A percentile compares a stretch with the other conserved stretches of the same genome.
These are phyloP conservation scores for Protophormia terraenovae DNA, from an alignment of 2,888 invertebrate genomes.

Conservation along the genomic window DNA sequence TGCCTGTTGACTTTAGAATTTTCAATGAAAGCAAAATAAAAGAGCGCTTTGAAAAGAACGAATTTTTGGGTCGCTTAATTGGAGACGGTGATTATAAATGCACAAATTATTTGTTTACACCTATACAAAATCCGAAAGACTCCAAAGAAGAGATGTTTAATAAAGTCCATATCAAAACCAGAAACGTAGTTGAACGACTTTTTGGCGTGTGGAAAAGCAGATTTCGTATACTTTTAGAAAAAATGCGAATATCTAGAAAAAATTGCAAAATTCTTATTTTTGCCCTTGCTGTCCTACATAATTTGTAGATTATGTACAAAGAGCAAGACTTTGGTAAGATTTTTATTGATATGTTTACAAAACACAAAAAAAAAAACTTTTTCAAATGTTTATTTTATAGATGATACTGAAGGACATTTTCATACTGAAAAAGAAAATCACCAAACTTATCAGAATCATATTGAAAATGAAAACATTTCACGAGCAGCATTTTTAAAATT, in stretches of 20 bases:
- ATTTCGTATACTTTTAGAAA: constrained; percentile 14
- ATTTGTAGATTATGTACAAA: constrained; percentile 14
- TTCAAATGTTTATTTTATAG: background rate
- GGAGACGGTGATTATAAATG: constrained; percentile 30
- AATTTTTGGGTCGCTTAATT: constrained; percentile 31
- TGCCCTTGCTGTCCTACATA: constrained; percentile 44
- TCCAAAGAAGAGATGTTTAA: constrained; percentile 26
- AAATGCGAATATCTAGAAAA: constrained; percentile 23
- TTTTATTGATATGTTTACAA: background rate
- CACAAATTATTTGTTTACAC: constrained; percentile 28
- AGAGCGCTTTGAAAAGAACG: constrained; percentile 1
- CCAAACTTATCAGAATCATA: background rate
- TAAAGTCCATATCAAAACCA: background rate
- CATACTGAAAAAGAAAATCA: background rate
- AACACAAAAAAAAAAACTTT: background rate
- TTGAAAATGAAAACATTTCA: background rate
- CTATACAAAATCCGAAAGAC: background rate
- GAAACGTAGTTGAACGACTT: constrained; percentile 33
- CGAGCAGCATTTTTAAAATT: too few relatives aligned
- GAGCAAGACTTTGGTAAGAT: background rate
- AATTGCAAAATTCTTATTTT: constrained; percentile 30
- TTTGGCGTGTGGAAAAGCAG: constrained; percentile 19
- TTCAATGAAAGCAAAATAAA: constrained; percentile 35
- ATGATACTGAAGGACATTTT: background rate
- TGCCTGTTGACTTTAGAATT: constrained; percentile 27